Conservation (phyloP, 2,888 invertebrate genomes). For the Drosophila aldrichi region DNA sequence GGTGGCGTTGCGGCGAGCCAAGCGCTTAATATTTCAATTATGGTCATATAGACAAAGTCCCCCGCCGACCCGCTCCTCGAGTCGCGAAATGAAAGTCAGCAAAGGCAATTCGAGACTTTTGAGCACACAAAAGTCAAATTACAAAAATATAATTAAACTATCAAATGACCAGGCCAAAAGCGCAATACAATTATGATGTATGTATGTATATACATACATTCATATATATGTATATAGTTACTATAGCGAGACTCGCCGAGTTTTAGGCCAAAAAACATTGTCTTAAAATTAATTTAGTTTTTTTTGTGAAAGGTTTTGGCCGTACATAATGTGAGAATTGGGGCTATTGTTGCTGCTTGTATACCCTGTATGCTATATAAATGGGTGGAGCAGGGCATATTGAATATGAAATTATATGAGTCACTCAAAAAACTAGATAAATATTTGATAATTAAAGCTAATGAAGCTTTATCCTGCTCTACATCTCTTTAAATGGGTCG, state of each 20-base stretch:
- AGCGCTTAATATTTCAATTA: conserved; percentile 45
- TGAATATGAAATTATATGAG: neutral
- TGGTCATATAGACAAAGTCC: conserved; percentile 11
- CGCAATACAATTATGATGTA: conserved; percentile 11
- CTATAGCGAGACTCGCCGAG: conserved; percentile 2
- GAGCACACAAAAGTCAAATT: conserved; percentile 49
- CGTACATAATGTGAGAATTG: conserved; percentile 63
- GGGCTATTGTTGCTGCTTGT: conserved; percentile 52
- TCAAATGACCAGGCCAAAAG: conserved; percentile 47
- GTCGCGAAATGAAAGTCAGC: conserved; percentile 72
- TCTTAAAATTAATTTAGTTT: conserved; percentile 27
- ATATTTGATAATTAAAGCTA: too few species aligned
- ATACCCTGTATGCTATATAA: neutral
- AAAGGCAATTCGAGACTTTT: conserved; percentile 60
- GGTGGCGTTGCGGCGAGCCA: conserved; percentile 61
- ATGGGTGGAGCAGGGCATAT: neutral
- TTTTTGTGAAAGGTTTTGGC: conserved; percentile 66
- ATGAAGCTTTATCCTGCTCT: neutral
- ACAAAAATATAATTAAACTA: conserved; percentile 66
- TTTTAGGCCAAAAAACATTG: conserved; percentile 20
- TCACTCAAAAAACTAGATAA: neutral
- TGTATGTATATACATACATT: neutral
- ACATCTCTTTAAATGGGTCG: neutral
- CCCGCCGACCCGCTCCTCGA: neutral
- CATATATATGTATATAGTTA: conserved; percentile 2